Conservation (phyloP, 2,797 vertebrate genomes). For the Amniataba percoides region DNA sequence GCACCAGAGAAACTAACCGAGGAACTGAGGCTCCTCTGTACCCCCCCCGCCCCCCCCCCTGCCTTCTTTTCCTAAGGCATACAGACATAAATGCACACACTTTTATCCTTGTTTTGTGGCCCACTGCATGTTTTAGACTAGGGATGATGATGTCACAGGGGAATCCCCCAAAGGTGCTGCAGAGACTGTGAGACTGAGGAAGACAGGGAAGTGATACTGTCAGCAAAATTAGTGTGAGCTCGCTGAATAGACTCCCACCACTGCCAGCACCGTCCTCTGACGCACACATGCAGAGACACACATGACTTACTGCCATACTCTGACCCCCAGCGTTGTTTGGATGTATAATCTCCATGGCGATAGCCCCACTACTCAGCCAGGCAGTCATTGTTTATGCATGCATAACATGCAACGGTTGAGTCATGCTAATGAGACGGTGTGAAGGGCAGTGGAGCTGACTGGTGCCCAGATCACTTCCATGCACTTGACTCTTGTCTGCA, state of each 20-base stretch:
- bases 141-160: slow-evolving; percentile 61
- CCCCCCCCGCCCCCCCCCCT: neutral
- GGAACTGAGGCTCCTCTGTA: neutral
- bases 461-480: slow-evolving; percentile 70
- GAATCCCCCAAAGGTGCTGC: slow-evolving; percentile 52
- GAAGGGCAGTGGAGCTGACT: slow-evolving; percentile 68
- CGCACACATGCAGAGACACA: slow-evolving; percentile 35
- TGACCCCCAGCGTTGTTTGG: slow-evolving; percentile 52
- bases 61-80: neutral
- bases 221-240: slow-evolving; percentile 56
- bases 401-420: slow-evolving; percentile 66
- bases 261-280: slow-evolving; percentile 50
- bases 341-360: slow-evolving; percentile 67
- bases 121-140: slow-evolving; percentile 31
- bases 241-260: slow-evolving; percentile 47
- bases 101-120: neutral
- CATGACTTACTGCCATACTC: slow-evolving; percentile 38
- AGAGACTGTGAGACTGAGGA: slow-evolving; percentile 19
- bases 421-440: slow-evolving; percentile 73
- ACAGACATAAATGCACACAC: slow-evolving; percentile 6
- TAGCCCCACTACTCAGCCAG: slow-evolving; percentile 56
- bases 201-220: slow-evolving; percentile 58
- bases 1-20: slow-evolving; percentile 48
- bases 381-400: slow-evolving; percentile 73
- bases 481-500: slow-evolving; percentile 65